Evolutionary conservation across 2,888 invertebrate genomes (phyloP), one percentile per base, ranked within the genome.

Genomic region (Mythimna ferrago): DNA sequence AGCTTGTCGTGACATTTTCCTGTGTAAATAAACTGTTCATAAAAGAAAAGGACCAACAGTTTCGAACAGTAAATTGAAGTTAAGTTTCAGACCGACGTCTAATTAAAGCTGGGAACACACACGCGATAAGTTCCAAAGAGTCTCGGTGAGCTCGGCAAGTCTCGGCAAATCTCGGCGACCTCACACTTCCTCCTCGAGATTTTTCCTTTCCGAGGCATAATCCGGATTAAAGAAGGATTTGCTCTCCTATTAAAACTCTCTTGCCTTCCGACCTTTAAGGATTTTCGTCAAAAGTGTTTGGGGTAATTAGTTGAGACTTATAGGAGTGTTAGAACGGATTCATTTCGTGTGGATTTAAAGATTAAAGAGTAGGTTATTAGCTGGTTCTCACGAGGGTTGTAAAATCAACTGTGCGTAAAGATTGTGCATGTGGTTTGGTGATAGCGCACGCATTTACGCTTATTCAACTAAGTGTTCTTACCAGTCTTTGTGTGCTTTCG

Each of bases 241-340:
- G 80, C 86, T 88, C 86, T 84, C 82, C 88, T 88, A 89, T 90
- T 90, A 89, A 89, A 89, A 86, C 86, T 88, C 86, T 86, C 87
- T 81, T 83, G 73, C 73, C 80, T 80, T 80, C 68, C 71, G 84
- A 86, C 86, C 84, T 87, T 87, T 85, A 82, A 87, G 87, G 85
- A 81, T 83, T 83, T 87, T 76, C 68, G 64, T 61, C 74, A 65
- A 71, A 80, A 76, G 73, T 78, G 78, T 81, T 83, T 77, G 77
- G 77, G 76, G 79, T 84, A 77, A 84, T 82, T 83, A 74, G 73
- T 77, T 63, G 68, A 66, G 81, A 74, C 81, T 82, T 84, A 72
- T 60, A 66, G 73, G 66, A 73, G 73, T 60, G 71, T 68, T 76
- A 16, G 67, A 57, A 53, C 21, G 58, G 75, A 78, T 84, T 70